Percentiles rank a stretch among this genome's conserved stretches.
Conservation (phyloP, 2,797 vertebrate genomes). For the Sebastes cheni region DNA sequence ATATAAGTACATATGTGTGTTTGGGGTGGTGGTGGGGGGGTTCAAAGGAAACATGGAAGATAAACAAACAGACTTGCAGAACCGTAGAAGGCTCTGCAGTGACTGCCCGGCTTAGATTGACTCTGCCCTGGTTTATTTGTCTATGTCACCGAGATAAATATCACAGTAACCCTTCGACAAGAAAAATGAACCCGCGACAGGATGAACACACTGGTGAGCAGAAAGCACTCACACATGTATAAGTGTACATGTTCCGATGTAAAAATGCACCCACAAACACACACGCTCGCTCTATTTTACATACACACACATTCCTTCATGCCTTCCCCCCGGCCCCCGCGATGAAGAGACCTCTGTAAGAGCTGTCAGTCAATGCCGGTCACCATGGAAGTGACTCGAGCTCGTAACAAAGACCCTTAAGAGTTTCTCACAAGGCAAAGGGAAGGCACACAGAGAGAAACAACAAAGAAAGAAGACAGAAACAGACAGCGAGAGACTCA, state of each 20-base stretch:
- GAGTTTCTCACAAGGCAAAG: conserved; percentile 76
- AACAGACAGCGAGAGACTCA: conserved; percentile 63
- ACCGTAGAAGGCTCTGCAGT: conserved; percentile 69
- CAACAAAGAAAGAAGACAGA: conserved; percentile 65
- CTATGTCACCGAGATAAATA: conserved; percentile 85
- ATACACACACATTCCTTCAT: conserved; percentile 61
- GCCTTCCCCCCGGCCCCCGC: conserved; percentile 70
- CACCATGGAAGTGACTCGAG: conserved; percentile 78
- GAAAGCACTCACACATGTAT: conserved; percentile 50
- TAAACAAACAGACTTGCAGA: conserved; percentile 83
- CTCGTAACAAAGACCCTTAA: conserved; percentile 78
- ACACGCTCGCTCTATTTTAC: conserved; percentile 24
- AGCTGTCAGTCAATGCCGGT: conserved; percentile 80
- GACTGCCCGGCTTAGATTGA: conserved; percentile 79
- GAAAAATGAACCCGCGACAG: conserved; percentile 82
- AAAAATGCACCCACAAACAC: conserved; percentile 41
- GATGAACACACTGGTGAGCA: conserved; percentile 45
- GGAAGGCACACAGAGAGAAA: conserved; percentile 60
- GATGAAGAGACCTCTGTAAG: conserved; percentile 83
- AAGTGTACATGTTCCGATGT: conserved; percentile 34
- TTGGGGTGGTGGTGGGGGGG: conserved; percentile 41
- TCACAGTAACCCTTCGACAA: conserved; percentile 81
- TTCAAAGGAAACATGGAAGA: conserved; percentile 83
- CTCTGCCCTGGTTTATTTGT: conserved; percentile 83
- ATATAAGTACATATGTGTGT: conserved; percentile 69